Conservation (phyloP, 2,113 vertebrate species). For the Lamprotornis superbus region DNA sequence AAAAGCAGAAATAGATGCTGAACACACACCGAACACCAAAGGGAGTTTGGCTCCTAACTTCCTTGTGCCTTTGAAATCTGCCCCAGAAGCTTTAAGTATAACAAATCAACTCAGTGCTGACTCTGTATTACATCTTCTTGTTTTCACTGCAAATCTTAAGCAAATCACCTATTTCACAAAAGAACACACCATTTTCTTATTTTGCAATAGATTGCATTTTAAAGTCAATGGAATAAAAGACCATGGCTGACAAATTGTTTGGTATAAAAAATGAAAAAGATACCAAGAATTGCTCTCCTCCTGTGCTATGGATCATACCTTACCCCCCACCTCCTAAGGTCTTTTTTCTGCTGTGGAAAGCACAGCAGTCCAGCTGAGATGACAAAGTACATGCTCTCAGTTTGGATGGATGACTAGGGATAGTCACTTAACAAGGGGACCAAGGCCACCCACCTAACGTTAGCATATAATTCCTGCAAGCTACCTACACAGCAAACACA, state of each 20-base stretch:
- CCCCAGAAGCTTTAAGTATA: not conserved
- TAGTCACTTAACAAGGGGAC: not conserved
- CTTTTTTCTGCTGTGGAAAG: not conserved
- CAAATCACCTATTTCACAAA: not conserved
- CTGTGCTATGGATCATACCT: not conserved
- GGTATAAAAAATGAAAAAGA: not conserved
- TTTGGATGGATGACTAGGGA: not conserved
- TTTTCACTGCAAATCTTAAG: not conserved
- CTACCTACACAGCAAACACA: not conserved
- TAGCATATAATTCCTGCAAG: not conserved
- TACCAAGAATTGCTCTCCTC: not conserved
- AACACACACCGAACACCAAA: not conserved
- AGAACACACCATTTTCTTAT: not conserved
- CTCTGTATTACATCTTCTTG: not conserved
- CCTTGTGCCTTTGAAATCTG: not conserved
- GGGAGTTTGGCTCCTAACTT: not conserved
- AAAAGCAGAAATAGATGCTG: conserved; percentile 18
- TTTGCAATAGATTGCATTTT: not conserved
- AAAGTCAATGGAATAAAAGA: not conserved
- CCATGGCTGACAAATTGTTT: not conserved
- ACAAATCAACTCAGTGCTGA: not conserved
- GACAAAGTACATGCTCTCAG: not conserved
- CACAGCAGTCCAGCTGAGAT: not conserved
- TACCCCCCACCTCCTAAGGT: accelerated
- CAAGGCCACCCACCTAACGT: not conserved